phyloP scores from a whole-genome alignment of 2,113 vertebrate species.

The Dinomys branickii region DNA sequence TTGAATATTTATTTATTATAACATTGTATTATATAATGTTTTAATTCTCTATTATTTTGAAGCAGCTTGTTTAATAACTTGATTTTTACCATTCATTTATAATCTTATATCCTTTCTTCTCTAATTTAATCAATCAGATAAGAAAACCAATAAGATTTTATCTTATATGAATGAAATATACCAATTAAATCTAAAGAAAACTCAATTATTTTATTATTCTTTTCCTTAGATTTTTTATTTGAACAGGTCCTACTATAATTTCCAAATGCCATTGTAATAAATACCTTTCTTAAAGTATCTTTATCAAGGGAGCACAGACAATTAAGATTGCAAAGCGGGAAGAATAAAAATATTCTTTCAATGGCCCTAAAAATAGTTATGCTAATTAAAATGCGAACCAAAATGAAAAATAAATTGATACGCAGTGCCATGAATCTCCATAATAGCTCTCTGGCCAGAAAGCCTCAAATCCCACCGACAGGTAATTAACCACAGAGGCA shows the following conservation, averaged over 20 bases:
- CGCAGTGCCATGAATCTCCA: background rate
- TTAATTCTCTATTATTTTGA: constrained; percentile 2
- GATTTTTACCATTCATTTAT: background rate
- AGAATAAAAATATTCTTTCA: constrained; percentile 27
- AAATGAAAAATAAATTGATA: constrained; percentile 2
- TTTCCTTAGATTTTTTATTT: background rate
- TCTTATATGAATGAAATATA: background rate
- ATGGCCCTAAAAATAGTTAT: background rate
- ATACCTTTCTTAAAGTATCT: background rate
- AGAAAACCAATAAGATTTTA: background rate
- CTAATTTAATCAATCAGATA: background rate
- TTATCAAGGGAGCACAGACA: background rate
- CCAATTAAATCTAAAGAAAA: background rate
- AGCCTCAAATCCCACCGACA: background rate
- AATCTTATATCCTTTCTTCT: background rate
- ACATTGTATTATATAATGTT: background rate
- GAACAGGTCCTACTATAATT: background rate
- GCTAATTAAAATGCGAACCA: background rate
- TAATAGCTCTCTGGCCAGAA: background rate
- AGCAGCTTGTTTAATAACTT: background rate
- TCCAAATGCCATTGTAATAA: background rate
- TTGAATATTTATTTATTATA: background rate
- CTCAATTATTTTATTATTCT: background rate
- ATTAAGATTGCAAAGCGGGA: background rate
- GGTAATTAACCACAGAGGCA: background rate